Percentiles rank a stretch among this genome's conserved stretches.
phyloP scores from a whole-genome alignment of 2,888 invertebrate species.

The Cheiracanthium punctorium region DNA sequence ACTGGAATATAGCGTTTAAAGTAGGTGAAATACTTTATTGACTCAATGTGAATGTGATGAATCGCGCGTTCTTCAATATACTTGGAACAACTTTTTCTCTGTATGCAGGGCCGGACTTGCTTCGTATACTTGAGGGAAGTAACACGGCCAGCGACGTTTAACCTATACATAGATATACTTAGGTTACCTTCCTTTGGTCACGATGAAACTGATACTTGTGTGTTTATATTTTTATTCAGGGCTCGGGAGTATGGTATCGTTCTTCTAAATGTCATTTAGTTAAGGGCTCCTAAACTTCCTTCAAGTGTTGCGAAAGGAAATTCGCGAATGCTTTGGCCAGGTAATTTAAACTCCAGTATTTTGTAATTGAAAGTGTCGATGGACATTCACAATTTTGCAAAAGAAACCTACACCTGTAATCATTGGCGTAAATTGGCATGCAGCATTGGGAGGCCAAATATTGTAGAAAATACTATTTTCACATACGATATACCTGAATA shows the following conservation, averaged over 20 bases:
- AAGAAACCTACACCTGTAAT: no score
- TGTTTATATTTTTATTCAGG: constrained; percentile 5
- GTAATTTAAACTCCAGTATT: no score
- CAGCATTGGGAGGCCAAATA: no score
- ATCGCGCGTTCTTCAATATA: constrained; percentile 27
- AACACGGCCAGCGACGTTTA: not conserved
- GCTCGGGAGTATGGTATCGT: not conserved
- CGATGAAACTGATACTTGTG: not conserved
- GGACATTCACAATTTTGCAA: no score
- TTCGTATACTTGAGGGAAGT: not conserved
- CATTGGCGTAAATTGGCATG: no score
- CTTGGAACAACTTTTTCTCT: constrained; percentile 27
- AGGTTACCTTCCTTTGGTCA: constrained; percentile 1
- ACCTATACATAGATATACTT: not conserved
- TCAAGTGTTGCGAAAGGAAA: not conserved
- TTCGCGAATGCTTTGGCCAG: no score
- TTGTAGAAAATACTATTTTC: no score
- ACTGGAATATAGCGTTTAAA: constrained; percentile 61
- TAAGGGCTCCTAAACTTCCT: not conserved
- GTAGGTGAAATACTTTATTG: constrained; percentile 52
- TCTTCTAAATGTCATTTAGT: not conserved
- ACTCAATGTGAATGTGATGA: constrained; percentile 60
- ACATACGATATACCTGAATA: no score
- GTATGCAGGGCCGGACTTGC: constrained; percentile 37
- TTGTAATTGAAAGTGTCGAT: no score